A percentile compares a stretch with the other conserved stretches of the same genome.
These are phyloP conservation scores for Sweltsa coloradensis DNA, from an alignment of 1,140 invertebrate genomes.

Conservation along the genomic window DNA sequence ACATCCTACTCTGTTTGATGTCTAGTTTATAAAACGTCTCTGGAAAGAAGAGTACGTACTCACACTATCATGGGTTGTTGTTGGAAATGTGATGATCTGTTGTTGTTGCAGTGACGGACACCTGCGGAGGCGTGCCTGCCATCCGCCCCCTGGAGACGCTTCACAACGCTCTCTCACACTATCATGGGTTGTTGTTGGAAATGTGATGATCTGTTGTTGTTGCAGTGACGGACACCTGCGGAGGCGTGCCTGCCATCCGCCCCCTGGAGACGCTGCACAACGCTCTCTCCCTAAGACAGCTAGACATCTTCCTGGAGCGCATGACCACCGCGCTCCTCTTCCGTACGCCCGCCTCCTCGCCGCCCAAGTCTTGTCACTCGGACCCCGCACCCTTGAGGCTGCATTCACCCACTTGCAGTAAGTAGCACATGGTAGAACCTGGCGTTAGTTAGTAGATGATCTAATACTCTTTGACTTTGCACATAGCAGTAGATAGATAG, in stretches of 20 bases:
- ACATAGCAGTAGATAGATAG: too few species aligned
- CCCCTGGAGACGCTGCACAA: constrained; percentile 94
- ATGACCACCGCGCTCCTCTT: constrained; percentile 60
- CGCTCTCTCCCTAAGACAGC: constrained; percentile 76
- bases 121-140: constrained; percentile 79
- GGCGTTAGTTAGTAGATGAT: too few species aligned
- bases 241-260: constrained; percentile 82
- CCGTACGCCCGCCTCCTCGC: constrained; percentile 55
- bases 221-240: constrained; percentile 64
- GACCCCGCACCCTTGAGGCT: constrained; percentile 25
- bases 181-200: too few species aligned
- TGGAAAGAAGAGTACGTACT: too few species aligned
- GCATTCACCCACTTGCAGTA: constrained; percentile 34
- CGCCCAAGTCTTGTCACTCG: constrained; percentile 42
- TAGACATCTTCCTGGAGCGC: constrained; percentile 76
- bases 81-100: not conserved
- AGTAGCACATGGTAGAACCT: too few species aligned
- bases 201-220: not conserved
- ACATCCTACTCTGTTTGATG: not conserved
- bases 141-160: constrained; percentile 90
- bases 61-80: too few species aligned
- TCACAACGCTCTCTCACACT: constrained; percentile 87
- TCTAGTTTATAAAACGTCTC: not conserved
- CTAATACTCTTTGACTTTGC: too few species aligned
- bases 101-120: constrained; percentile 48